Percentiles rank a stretch among this genome's conserved stretches.
Conservation (phyloP, 2,797 vertebrate species). For the Propithecus deckenii region DNA sequence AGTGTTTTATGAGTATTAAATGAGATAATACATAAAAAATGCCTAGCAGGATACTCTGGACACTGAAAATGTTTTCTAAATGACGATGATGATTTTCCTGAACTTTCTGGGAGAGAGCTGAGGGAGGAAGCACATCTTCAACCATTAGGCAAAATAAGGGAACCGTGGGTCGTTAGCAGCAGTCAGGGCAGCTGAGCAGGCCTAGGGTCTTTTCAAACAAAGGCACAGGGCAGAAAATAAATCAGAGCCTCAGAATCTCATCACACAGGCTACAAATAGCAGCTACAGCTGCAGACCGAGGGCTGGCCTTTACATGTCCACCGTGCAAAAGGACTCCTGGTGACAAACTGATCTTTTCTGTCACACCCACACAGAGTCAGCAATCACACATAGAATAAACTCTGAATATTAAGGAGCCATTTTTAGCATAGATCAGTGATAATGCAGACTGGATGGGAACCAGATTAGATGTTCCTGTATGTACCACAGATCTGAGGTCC, state of each 20-base stretch:
- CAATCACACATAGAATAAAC: neutral
- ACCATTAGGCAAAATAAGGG: neutral
- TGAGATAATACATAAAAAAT: neutral
- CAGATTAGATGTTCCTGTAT: neutral
- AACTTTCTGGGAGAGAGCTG: neutral
- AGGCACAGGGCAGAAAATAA: slow-evolving; percentile 69
- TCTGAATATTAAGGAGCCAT: neutral
- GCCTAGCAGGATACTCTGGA: neutral
- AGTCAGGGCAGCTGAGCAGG: slow-evolving; percentile 53
- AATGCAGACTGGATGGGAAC: neutral
- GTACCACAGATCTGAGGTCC: neutral
- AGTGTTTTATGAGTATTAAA: neutral
- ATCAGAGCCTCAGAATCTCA: slow-evolving; percentile 69
- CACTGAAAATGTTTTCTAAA: neutral
- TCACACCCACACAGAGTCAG: slow-evolving; percentile 62
- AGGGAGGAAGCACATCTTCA: neutral
- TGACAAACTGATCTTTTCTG: slow-evolving; percentile 49
- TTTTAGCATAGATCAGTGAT: neutral
- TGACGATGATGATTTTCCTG: neutral
- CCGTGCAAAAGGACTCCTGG: slow-evolving; percentile 28
- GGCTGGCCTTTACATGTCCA: slow-evolving; percentile 69
- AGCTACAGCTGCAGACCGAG: slow-evolving; percentile 70
- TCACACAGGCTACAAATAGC: slow-evolving; percentile 74
- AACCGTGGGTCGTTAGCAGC: neutral
- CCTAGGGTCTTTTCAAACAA: slow-evolving; percentile 45